Percentiles rank a stretch among this genome's conserved stretches.
Conservation (phyloP, 1,140 invertebrate genomes). For the Sarcophaga peregrina region DNA sequence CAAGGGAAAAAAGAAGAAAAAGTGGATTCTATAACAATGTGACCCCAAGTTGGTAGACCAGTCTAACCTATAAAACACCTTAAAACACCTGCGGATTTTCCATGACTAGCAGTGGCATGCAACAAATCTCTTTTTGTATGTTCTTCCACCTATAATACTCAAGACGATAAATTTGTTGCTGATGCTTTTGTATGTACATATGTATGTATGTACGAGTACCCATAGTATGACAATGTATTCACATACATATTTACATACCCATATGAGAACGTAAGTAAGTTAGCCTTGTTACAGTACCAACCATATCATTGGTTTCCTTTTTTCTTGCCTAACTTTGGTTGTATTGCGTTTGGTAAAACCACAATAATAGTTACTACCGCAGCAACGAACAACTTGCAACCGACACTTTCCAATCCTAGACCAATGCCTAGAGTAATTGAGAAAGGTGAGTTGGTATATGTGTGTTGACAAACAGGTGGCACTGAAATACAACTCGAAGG, state of each 20-base stretch:
- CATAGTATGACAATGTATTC: neutral
- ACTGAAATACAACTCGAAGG: neutral
- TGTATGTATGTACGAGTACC: neutral
- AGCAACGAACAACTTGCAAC: neutral
- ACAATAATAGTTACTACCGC: constrained; percentile 55
- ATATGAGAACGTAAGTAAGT: too few species aligned
- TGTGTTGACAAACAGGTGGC: neutral
- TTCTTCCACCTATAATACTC: constrained; percentile 24
- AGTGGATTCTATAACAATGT: neutral
- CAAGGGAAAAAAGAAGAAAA: neutral
- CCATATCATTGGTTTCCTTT: constrained; percentile 28
- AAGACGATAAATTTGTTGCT: constrained; percentile 13
- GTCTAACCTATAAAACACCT: constrained; percentile 29
- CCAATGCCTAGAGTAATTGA: neutral
- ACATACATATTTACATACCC: neutral
- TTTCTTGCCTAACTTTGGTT: constrained; percentile 59
- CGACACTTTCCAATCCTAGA: neutral
- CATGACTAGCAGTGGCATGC: constrained; percentile 54
- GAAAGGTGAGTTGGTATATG: neutral
- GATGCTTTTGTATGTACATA: constrained; percentile 7
- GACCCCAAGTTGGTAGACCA: constrained; percentile 24
- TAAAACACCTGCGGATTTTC: constrained; percentile 65
- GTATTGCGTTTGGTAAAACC: constrained; percentile 50
- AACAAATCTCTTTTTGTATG: constrained; percentile 43
- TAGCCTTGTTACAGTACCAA: neutral